phyloP scores from a whole-genome alignment of 2,888 invertebrate genomes.

The Agrotis puta region DNA sequence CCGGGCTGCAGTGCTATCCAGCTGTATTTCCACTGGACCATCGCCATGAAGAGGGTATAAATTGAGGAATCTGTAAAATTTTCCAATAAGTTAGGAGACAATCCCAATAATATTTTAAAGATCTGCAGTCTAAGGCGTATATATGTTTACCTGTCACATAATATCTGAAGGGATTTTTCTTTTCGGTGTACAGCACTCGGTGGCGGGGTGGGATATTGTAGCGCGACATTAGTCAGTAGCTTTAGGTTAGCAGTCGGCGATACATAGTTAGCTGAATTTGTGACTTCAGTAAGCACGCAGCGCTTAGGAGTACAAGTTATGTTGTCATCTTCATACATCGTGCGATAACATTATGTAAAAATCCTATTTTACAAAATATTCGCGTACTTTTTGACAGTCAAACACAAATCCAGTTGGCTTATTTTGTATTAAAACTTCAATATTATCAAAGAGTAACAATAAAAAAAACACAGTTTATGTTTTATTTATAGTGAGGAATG shows the following conservation, averaged over 20 bases:
- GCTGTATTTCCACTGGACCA: conserved; percentile 90
- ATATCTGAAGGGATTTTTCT: conserved; percentile 91
- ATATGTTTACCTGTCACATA: conserved; percentile 90
- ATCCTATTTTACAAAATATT: conserved; percentile 81
- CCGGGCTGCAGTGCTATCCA: conserved; percentile 92
- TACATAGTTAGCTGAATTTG: conserved; percentile 89
- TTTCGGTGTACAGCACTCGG: conserved; percentile 89
- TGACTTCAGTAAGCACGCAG: conserved; percentile 90
- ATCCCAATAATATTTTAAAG: conserved; percentile 2
- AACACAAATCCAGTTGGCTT: conserved; percentile 82
- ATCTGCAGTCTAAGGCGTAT: neutral
- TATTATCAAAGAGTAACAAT: conserved; percentile 27
- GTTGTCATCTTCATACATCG: conserved; percentile 90
- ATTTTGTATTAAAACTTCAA: conserved; percentile 63
- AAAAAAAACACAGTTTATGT: conserved; percentile 32
- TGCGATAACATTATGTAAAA: conserved; percentile 89
- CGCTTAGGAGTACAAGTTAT: conserved; percentile 89
- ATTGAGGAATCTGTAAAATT: conserved; percentile 87
- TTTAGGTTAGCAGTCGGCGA: conserved; percentile 93
- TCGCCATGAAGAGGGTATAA: conserved; percentile 89
- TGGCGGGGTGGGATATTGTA: conserved; percentile 89
- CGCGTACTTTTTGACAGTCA: conserved; percentile 87
- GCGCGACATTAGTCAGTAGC: conserved; percentile 92
- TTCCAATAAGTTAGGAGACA: conserved; percentile 20
- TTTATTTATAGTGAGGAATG: conserved; percentile 37